Evolutionary conservation across 2,113 vertebrate genomes (phyloP).

Genomic region (Machaerirhynchus nigripectus): DNA sequence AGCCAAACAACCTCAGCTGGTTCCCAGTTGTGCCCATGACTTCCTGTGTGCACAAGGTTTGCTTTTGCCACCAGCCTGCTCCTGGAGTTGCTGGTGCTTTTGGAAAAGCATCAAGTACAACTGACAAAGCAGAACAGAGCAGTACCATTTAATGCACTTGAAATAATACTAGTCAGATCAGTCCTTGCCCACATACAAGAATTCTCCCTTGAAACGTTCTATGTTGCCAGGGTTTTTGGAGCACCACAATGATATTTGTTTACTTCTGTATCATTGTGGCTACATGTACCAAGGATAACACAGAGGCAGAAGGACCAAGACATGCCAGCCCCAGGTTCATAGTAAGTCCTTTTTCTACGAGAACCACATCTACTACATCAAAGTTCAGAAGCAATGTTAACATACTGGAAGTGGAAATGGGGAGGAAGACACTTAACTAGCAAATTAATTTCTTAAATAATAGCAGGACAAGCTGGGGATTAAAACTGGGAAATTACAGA

Average conservation of each 20-base stretch:
- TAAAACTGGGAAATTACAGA: not conserved
- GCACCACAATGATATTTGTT: not conserved
- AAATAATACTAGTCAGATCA: not conserved
- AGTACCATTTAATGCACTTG: not conserved
- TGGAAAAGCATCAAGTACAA: not conserved
- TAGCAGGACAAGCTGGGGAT: not conserved
- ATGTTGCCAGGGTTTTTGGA: not conserved
- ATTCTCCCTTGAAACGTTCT: not conserved
- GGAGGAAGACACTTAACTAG: not conserved
- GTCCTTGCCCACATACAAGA: not conserved
- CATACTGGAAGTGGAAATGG: not conserved
- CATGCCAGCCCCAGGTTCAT: not conserved
- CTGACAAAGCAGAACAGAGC: not conserved
- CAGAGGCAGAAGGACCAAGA: not conserved
- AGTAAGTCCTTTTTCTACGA: not conserved
- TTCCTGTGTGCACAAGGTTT: not conserved
- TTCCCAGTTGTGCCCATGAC: not conserved
- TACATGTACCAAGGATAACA: not conserved
- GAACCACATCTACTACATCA: not conserved
- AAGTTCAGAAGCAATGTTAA: not conserved
- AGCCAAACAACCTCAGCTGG: not conserved
- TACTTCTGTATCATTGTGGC: not conserved
- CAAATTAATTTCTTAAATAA: not conserved
- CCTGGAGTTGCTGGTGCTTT: not conserved
- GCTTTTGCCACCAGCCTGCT: not conserved